Base-by-base conservation (phyloP, 2,797 vertebrate species). In the Sorex maritimensis region DNA sequence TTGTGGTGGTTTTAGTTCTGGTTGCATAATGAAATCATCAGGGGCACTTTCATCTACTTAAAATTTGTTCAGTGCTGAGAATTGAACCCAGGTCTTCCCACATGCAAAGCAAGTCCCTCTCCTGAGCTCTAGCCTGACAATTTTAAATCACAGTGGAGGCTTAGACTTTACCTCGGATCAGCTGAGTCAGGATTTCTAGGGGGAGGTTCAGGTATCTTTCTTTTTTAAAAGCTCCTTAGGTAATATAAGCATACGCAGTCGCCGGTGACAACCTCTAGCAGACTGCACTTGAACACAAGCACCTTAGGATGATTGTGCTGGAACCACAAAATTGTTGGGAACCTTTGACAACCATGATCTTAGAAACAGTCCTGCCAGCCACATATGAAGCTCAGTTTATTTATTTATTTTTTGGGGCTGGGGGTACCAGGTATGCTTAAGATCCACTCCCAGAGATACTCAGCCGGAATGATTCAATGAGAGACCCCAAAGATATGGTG, bases 281-380 rank as follows among this genome's bases (percentile, higher is more conserved):
- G 30, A 9, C 52, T 73, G 2, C 14, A 23, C 11, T 75, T 71
- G n/a, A 14, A 61, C 6, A 61, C 11, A 24, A n/a, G 41, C 19
- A 83, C 9, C 86, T 86, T 86, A 61, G 49, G 38, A 8, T 28
- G 46, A 28, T 74, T 41, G 46, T 86, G 72, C 26, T 84, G 63
- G 77, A 92, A 81, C 72, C 23, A 52, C n/a, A 49, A 71, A 85
- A 41, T 13, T 41, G 63, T 86, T 65, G 41, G 26, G 88, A 86
- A 61, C 75, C 30, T 65, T 5, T 89, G 46, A 30, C 28, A 78
- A 38, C 49, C 17, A 61, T 46, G 55, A 73, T 23, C 67, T 69
- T 86, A 81, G 21, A 55, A 61, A 23, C 15, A 61, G 58, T 61
- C 19, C 15, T 61, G 5, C 58, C 17, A 61, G 15, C 58, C 21